Evolutionary conservation across 2,888 invertebrate species (phyloP), one percentile per base, ranked within the genome.

Genomic region (Alentia gelatinosa): DNA sequence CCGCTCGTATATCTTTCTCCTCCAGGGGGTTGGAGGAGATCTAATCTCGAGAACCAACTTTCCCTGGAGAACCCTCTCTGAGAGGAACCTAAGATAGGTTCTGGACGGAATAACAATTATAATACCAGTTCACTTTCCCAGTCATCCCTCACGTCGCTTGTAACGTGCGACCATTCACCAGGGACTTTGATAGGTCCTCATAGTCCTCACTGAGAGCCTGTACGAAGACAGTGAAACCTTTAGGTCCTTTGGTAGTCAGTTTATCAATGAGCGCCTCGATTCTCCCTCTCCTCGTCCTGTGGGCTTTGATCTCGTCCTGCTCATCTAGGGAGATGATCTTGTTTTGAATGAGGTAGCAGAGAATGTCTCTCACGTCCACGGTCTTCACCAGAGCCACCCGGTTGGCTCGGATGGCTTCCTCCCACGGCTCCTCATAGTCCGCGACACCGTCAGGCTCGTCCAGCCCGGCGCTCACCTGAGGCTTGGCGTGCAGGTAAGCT

Each of bases 151-250:
- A 86, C 86, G 86, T 86, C 0, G 86, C 86, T n/a, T 42, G 47
- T n/a, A 86, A n/a, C 30, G 86, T 47, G 12, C 39, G 79, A 26
- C 86, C 86, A 1, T 42, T 86, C 39, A 26, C 26, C 26, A 86
- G 30, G 26, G 86, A 86, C 35, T 47, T 86, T 7, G 86, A 86
- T 0, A 86, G 50, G 33, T 86, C 47, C n/a, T 86, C 86, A 47
- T 86, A 86, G 47, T 86, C 86, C 47, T 86, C 86, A 86, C 86
- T 86, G 5, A 86, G 30, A 26, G 86, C 23, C 50, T 86, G 42
- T 3, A 86, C 86, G 47, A 86, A 86, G 3, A 86, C 86, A 0
- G 42, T 50, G 26, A 86, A 86, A 30, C 86, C 86, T 47, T 86
- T 86, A 30, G 86, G 86, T 12, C 86, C 86, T 19, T 86, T 86